Conservation (phyloP, 2,797 vertebrate species). For the Falco peregrinus region DNA sequence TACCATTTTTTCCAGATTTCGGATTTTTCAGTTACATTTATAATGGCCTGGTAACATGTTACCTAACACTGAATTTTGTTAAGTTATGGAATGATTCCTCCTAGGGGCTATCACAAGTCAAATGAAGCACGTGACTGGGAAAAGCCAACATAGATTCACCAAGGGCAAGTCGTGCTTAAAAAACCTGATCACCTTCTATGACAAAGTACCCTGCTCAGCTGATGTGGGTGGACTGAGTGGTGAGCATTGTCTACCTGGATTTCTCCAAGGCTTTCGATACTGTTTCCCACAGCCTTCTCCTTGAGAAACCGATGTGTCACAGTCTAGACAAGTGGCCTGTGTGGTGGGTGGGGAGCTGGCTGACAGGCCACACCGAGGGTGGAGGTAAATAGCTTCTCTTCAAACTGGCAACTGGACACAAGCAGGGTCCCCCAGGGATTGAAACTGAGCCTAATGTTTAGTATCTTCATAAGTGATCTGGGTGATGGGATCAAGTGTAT, state of each 20-base stretch:
- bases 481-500: not conserved
- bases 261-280: too few species aligned
- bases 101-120: not conserved
- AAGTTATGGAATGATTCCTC: not conserved
- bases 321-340: not conserved
- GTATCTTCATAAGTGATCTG: not conserved
- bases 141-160: not conserved
- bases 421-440: not conserved
- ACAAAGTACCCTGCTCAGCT: not conserved
- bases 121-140: not conserved
- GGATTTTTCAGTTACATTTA: not conserved
- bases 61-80: not conserved
- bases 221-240: too few species aligned
- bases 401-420: not conserved
- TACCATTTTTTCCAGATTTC: not conserved
- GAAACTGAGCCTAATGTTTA: not conserved
- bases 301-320: too few species aligned
- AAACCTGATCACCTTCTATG: not conserved
- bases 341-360: not conserved
- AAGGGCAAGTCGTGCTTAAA: not conserved
- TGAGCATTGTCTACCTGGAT: not conserved
- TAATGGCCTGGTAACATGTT: not conserved
- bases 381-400: not conserved
- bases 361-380: not conserved
- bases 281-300: too few species aligned